Conservation (phyloP, 2,888 invertebrate species). For the Cheilosia soror region DNA sequence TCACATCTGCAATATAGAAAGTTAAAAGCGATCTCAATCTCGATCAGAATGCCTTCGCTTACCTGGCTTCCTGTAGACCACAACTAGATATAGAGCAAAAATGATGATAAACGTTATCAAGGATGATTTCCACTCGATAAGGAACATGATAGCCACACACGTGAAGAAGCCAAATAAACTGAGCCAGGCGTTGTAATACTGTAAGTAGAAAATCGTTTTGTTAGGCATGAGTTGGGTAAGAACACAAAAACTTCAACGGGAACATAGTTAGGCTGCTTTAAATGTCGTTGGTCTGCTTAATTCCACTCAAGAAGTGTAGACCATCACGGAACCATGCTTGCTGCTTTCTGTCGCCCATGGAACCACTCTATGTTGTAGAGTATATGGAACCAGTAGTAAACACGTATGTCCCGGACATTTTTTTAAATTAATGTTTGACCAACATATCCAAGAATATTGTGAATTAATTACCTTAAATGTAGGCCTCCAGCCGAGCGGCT, state of each 20-base stretch:
- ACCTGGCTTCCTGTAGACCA: conserved; percentile 97
- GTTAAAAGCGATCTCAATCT: not conserved
- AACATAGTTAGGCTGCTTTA: too few relatives aligned
- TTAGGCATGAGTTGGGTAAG: too few relatives aligned
- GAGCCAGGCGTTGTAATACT: conserved; percentile 97
- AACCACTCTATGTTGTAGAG: too few relatives aligned
- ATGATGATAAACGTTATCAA: conserved; percentile 95
- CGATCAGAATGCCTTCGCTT: conserved; percentile 40
- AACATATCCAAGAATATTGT: not conserved
- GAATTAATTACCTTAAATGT: conserved; percentile 89
- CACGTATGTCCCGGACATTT: too few relatives aligned
- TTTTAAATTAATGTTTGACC: too few relatives aligned
- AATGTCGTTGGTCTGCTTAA: too few relatives aligned
- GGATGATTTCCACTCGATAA: conserved; percentile 96
- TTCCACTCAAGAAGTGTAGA: too few relatives aligned
- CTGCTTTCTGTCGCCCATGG: too few relatives aligned
- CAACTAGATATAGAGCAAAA: conserved; percentile 94
- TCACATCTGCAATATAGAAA: conserved; percentile 88
- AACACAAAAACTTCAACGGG: too few relatives aligned
- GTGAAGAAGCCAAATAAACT: conserved; percentile 92
- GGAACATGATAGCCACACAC: conserved; percentile 96
- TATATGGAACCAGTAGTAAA: too few relatives aligned
- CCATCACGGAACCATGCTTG: too few relatives aligned
- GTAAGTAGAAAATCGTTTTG: conserved; percentile 79
- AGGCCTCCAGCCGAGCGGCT: conserved; percentile 95